These are phyloP conservation scores for Leucania comma DNA, from an alignment of 2,888 invertebrate genomes.

Conservation along the genomic window DNA sequence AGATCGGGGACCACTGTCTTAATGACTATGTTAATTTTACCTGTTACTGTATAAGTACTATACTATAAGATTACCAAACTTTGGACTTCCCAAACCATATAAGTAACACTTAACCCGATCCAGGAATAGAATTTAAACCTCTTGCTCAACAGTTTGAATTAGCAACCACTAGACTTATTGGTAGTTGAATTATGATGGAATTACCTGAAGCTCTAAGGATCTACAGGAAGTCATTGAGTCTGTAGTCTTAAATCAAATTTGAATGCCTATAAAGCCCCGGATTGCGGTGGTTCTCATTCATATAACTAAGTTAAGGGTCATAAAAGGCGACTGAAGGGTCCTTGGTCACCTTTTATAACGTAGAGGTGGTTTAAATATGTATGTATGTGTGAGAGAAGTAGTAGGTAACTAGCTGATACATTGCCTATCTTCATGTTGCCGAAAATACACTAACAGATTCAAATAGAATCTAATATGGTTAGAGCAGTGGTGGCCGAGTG, in stretches of 20 bases:
- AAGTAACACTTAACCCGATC: too few species aligned
- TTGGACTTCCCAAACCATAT: too few species aligned
- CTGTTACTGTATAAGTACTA: too few species aligned
- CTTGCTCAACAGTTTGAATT: too few species aligned
- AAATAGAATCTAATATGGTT: too few species aligned
- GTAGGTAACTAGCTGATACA: background rate
- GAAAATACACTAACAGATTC: background rate
- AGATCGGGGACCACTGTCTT: too few species aligned
- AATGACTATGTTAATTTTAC: too few species aligned
- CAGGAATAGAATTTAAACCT: too few species aligned
- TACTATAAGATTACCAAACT: too few species aligned
- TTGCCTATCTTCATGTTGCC: background rate
- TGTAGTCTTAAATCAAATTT: slow-evolving; percentile 23
- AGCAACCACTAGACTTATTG: too few species aligned
- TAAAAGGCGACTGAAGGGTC: slow-evolving; percentile 15
- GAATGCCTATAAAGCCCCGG: slow-evolving; percentile 5
- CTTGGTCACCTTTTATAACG: slow-evolving; percentile 21
- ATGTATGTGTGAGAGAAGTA: background rate
- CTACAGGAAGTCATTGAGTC: background rate
- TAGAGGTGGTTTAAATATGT: slow-evolving; percentile 23
- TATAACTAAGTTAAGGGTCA: slow-evolving; percentile 33
- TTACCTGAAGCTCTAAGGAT: background rate
- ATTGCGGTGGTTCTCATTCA: slow-evolving; percentile 23
- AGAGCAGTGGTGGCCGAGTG: too few species aligned
- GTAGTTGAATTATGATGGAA: too few species aligned